A percentile compares a stretch with the other conserved stretches of the same genome.
Evolutionary conservation across 2,113 vertebrate genomes (phyloP).

Genomic region (Rhinopomastus cyanomelas): DNA sequence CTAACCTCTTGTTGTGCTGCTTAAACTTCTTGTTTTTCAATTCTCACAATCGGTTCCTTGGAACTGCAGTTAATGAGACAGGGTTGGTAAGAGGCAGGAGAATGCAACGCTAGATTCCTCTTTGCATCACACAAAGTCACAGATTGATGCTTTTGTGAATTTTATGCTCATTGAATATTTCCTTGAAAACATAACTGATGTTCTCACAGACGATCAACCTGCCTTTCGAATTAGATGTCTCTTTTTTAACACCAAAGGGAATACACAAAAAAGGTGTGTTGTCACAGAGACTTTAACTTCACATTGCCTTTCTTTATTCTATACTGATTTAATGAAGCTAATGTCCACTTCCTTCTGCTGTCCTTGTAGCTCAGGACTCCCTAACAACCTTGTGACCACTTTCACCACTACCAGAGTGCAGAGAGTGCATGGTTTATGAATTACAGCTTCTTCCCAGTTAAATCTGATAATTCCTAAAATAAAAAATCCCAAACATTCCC

Average conservation of each 20-base stretch:
- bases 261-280: neutral
- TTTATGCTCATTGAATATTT: conserved; percentile 18
- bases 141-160: neutral
- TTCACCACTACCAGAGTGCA: neutral
- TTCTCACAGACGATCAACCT: conserved; percentile 27
- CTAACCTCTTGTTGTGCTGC: neutral
- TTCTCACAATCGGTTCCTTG: neutral
- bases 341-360: neutral
- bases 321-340: neutral
- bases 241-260: conserved; percentile 5
- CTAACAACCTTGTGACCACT: neutral
- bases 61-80: neutral
- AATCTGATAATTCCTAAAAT: neutral
- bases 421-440: neutral
- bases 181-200: conserved; percentile 29
- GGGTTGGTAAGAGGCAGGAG: neutral
- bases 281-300: neutral
- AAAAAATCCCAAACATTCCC: neutral
- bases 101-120: neutral
- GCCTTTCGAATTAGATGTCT: neutral
- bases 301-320: neutral
- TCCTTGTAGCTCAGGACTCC: neutral
- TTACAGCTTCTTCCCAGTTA: neutral
- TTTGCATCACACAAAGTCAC: neutral
- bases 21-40: neutral